Evolutionary conservation across 2,797 vertebrate species (phyloP).

Genomic region (Spatula versicolor): DNA sequence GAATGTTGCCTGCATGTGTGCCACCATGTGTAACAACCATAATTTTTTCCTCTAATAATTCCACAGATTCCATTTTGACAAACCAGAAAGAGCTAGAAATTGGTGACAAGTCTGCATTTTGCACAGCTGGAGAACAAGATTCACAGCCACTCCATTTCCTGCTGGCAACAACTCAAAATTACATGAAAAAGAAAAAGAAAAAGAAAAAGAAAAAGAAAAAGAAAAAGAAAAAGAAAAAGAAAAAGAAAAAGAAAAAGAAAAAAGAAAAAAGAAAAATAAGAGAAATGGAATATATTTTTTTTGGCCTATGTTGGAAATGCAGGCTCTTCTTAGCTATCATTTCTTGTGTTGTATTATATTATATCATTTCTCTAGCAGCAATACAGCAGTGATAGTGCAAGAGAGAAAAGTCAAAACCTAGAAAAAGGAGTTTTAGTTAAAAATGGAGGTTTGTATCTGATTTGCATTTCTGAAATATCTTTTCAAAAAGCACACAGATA

Average conservation of each 20-base stretch:
- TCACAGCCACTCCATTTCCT: not conserved
- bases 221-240: too few species aligned
- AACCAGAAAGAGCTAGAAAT: not conserved
- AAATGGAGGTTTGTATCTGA: not conserved
- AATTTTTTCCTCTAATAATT: not conserved
- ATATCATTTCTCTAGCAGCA: not conserved
- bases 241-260: too few species aligned
- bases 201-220: too few species aligned
- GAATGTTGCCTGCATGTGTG: not conserved
- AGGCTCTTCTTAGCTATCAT: not conserved
- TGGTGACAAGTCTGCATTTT: not conserved
- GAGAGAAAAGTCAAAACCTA: not conserved
- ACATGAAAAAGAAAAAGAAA: not conserved
- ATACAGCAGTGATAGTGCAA: accelerated
- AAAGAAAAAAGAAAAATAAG: too few species aligned
- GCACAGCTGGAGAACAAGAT: not conserved
- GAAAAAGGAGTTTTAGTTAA: not conserved
- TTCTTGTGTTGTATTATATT: not conserved
- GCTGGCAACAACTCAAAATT: not conserved
- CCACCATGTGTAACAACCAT: not conserved
- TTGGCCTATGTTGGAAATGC: not conserved
- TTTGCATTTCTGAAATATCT: not conserved
- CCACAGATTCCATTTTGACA: not conserved
- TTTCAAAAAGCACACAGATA: not conserved
- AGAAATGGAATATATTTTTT: not conserved